Conservation (phyloP, 1,140 invertebrate species). For the Ylistrum balloti region DNA sequence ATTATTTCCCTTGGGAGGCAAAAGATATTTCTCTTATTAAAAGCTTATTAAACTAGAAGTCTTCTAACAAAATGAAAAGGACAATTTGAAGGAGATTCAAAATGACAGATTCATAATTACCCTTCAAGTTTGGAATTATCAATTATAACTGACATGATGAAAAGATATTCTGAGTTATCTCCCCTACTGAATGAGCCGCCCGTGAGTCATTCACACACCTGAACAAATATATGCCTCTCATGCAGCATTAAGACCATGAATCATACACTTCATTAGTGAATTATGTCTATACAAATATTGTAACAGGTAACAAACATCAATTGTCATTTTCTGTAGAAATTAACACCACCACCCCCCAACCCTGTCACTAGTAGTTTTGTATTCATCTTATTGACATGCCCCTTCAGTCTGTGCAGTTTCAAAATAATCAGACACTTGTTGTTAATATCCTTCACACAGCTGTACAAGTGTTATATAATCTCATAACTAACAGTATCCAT, state of each 20-base stretch:
- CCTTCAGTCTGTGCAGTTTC: neutral
- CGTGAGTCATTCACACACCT: neutral
- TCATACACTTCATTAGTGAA: constrained; percentile 28
- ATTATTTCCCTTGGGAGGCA: no score
- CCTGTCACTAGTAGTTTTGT: neutral
- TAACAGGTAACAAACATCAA: neutral
- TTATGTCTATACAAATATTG: constrained; percentile 30
- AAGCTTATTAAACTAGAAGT: neutral
- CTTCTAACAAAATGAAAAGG: neutral
- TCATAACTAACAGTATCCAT: neutral
- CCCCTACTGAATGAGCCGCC: neutral
- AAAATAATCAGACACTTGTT: constrained; percentile 35
- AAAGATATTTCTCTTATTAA: no score
- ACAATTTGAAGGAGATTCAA: neutral
- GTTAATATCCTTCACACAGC: neutral
- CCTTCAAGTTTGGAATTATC: neutral
- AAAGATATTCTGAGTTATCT: neutral
- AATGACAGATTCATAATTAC: neutral
- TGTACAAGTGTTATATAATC: constrained; percentile 21
- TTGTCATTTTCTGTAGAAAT: neutral
- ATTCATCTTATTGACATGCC: neutral
- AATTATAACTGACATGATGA: neutral
- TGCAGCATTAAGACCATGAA: neutral
- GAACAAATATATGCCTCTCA: neutral
- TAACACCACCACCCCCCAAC: neutral